Base-by-base conservation (phyloP, 2,888 invertebrate species). In the Aphidoletes aphidimyza region DNA sequence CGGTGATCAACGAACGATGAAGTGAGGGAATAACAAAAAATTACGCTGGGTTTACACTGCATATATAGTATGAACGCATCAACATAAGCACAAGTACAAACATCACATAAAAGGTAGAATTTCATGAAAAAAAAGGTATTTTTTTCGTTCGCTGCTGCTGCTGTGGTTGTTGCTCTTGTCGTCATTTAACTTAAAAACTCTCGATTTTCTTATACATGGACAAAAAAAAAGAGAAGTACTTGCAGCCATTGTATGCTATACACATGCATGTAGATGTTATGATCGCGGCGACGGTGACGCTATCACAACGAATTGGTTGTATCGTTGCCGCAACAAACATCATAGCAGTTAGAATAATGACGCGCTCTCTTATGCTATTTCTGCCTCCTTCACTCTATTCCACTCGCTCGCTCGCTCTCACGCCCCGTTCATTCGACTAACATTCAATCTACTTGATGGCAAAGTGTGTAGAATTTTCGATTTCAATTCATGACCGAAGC, bases 321-420 rank as follows among this genome's bases (percentile, higher is more conserved):
- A n/a, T 69, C 34, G 69, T 69, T 69, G 69, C 69, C 26, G 69
- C 69, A 69, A 69, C 54, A 54, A 54, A 22, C 54, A 69, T 34
- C 69, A 69, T 34, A 69, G 69, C 69, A 69, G 30, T 69, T 69
- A 69, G 69, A 69, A 69, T 69, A 69, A 69, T 69, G 69, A 69
- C 69, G 69, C 69, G 14, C 14, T 11, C 69, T n/a, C n/a, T n/a
- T n/a, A n/a, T n/a, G n/a, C n/a, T n/a, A n/a, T n/a, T n/a, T n/a
- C n/a, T n/a, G n/a, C n/a, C n/a, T n/a, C n/a, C n/a, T n/a, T n/a
- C n/a, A n/a, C n/a, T n/a, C n/a, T n/a, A n/a, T n/a, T n/a, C n/a
- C n/a, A n/a, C n/a, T n/a, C n/a, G n/a, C n/a, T n/a, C n/a, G n/a
- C n/a, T n/a, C n/a, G n/a, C n/a, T n/a, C n/a, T n/a, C n/a, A n/a